Conservation (phyloP, 1,140 invertebrate species). For the Galendromus occidentalis region DNA sequence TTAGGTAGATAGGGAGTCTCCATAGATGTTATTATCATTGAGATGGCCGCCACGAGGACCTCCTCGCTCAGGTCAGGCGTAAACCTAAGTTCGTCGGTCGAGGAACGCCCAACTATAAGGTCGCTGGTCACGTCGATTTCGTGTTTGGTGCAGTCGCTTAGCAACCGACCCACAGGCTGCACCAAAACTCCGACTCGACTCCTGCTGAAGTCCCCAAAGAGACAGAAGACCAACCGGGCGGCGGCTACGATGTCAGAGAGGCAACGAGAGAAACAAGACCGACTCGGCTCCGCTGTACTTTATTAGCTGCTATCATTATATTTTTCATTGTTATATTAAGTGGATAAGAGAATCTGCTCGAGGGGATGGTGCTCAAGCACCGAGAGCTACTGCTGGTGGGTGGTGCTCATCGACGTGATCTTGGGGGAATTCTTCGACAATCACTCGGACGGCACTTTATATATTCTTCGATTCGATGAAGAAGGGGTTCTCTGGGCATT, state of each 20-base stretch:
- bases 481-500: too few species aligned
- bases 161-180: constrained; percentile 4
- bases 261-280: background rate
- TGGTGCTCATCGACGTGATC: constrained; percentile 9
- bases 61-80: constrained; percentile 10
- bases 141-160: constrained; percentile 9
- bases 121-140: constrained; percentile 3
- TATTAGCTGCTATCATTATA: constrained; percentile 1
- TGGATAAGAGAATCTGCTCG: too few species aligned
- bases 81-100: constrained; percentile 8
- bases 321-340: too few species aligned
- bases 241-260: background rate
- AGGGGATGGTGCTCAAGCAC: background rate
- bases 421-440: background rate
- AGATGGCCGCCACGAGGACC: constrained; percentile 10
- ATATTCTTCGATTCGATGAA: too few species aligned
- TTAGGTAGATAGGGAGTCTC: constrained; percentile 7
- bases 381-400: background rate
- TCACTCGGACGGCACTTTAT: too few species aligned
- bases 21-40: constrained; percentile 11
- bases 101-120: constrained; percentile 10
- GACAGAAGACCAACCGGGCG: background rate
- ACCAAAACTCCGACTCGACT: background rate
- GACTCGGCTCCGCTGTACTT: background rate
- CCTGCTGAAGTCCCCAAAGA: constrained; percentile 4